phyloP scores from a whole-genome alignment of 2,888 invertebrate genomes.

The Idaea biselata region DNA sequence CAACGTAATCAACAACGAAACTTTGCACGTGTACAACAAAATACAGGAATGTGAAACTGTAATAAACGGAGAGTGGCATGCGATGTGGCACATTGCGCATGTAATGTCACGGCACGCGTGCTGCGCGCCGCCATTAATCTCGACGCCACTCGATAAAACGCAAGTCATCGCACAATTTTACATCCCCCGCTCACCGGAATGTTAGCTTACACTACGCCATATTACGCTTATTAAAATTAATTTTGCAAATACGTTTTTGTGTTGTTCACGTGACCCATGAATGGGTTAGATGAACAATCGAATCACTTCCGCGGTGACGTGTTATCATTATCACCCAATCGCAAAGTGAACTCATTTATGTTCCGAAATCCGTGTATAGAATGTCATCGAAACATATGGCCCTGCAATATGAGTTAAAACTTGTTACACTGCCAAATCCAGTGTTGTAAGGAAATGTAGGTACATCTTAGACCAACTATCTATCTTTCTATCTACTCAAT shows the following conservation, averaged over 20 bases:
- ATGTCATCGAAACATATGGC: too few relatives aligned
- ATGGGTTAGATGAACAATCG: too few relatives aligned
- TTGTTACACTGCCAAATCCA: too few relatives aligned
- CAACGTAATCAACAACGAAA: slow-evolving; percentile 3
- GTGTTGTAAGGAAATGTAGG: too few relatives aligned
- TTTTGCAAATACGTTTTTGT: slow-evolving; percentile 10
- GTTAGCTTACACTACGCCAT: slow-evolving; percentile 25
- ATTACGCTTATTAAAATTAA: slow-evolving; percentile 26
- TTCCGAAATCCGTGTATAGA: too few relatives aligned
- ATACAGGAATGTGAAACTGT: slow-evolving; percentile 5
- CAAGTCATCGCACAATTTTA: slow-evolving; percentile 71
- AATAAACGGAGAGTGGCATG: slow-evolving; percentile 25
- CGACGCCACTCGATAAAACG: slow-evolving; percentile 75
- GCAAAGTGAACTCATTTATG: too few relatives aligned
- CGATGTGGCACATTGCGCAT: slow-evolving; percentile 69
- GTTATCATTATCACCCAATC: too few relatives aligned
- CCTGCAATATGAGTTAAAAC: too few relatives aligned
- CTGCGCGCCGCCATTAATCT: slow-evolving; percentile 74
- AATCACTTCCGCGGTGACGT: too few relatives aligned
- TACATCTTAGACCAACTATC: too few relatives aligned
- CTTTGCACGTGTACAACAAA: not conserved
- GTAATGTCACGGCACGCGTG: slow-evolving; percentile 71
- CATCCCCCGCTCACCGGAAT: slow-evolving; percentile 23
- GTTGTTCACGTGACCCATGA: not conserved
- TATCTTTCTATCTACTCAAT: too few relatives aligned